Base-by-base conservation (phyloP, 2,888 invertebrate genomes). In the Thecophora atra region DNA sequence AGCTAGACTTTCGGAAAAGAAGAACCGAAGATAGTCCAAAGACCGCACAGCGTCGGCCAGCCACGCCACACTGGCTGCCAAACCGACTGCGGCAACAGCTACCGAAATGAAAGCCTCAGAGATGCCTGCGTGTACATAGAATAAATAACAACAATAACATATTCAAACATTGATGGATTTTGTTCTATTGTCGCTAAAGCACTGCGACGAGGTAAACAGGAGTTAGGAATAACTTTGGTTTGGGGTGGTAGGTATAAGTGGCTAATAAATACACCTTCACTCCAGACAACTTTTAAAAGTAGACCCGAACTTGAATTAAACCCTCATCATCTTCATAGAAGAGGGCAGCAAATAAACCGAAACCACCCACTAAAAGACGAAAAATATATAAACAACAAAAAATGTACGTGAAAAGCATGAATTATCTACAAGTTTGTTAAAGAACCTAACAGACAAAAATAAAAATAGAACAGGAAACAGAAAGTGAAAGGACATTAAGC, bases 291-390 rank as follows among this genome's bases (percentile, higher is more conserved):
- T 58, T 26, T 24, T 17, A 19, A 58, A 26, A 21, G 26, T 24
- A 58, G 65, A 24, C 42, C 24, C 70, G 24, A n/a, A 30, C 62
- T 70, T 70, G 21, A 51, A 63, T 70, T 70, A 70, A 63, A 70
- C 63, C 62, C 70, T 52, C 70, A 70, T 70, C 70, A 70, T 28
- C 47, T 19, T n/a, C 6, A 6, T 13, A 19, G 21, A 44, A 13
- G 17, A 15, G 44, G n/a, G 28, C 13, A 28, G 8, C 15, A 21
- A 47, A 21, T 11, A 17, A 17, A 6, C 17, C n/a, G 52, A 17
- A 3, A 13, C 51, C 52, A 17, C 54, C n/a, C 21, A 58, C 4
- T 58, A 11, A 56, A 44, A 58, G 42, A 24, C 54, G 11, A 19
- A 51, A 28, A 44, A 19, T 52, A 52, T 52, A 28, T 8, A 30